phyloP scores from a whole-genome alignment of 2,113 vertebrate genomes.

The Calidris pugnax region DNA sequence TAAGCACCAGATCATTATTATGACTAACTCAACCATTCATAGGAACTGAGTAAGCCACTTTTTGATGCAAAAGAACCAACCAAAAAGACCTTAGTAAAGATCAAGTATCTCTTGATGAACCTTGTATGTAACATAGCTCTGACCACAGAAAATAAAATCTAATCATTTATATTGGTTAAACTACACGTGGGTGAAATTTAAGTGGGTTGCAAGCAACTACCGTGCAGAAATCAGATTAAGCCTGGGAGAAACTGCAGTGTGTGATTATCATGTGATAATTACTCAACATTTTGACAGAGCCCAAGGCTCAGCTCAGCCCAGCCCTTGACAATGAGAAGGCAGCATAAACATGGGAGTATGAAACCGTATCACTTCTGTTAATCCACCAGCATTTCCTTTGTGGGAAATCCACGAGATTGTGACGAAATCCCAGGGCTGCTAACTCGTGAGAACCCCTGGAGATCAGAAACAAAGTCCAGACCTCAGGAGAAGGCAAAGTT shows the following conservation, averaged over 20 bases:
- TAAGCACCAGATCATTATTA: neutral
- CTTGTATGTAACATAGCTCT: neutral
- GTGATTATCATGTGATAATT: constrained; percentile 56
- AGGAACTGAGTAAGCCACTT: neutral
- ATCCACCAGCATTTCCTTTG: neutral
- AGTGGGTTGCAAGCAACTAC: neutral
- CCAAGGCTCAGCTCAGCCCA: constrained; percentile 40
- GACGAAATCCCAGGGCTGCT: neutral
- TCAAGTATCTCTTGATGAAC: neutral
- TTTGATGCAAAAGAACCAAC: neutral
- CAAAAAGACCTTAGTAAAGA: neutral
- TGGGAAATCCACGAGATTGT: neutral
- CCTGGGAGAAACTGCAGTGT: constrained; percentile 30
- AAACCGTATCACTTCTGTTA: neutral
- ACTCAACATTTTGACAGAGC: constrained; percentile 58
- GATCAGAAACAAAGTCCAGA: neutral
- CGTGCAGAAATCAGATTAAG: constrained; percentile 49
- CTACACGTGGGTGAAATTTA: constrained; percentile 21
- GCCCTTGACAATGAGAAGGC: constrained; percentile 21
- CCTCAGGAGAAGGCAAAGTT: neutral
- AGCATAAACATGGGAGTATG: neutral
- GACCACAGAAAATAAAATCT: constrained; percentile 25
- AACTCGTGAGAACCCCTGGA: neutral
- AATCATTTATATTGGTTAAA: constrained; percentile 12
- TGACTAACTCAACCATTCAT: neutral